A percentile compares a stretch with the other conserved stretches of the same genome.
Conservation (phyloP, 2,797 vertebrate genomes). For the Adrianichthys oophorus region DNA sequence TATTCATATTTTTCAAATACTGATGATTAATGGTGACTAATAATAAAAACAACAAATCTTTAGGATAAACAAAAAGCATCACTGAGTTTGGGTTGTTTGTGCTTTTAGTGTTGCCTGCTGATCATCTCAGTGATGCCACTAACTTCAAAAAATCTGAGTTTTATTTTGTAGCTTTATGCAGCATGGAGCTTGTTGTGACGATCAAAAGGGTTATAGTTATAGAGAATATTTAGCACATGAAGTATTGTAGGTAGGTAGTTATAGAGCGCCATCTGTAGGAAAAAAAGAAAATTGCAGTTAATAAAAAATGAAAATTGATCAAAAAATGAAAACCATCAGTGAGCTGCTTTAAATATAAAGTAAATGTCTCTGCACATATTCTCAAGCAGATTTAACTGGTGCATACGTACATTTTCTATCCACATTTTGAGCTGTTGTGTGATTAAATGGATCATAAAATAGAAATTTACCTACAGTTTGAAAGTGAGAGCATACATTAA, state of each 20-base stretch:
- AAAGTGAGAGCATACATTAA: slow-evolving; percentile 20
- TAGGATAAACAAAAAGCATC: no score
- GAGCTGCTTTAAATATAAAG: no score
- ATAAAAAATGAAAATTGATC: background rate
- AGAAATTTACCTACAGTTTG: slow-evolving; percentile 2
- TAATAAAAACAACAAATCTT: no score
- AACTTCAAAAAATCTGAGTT: no score
- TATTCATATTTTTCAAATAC: slow-evolving; percentile 24
- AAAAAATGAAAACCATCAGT: no score
- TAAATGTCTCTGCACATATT: background rate
- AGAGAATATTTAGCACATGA: no score
- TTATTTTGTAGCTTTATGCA: background rate
- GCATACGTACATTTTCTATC: background rate
- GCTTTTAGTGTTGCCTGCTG: no score
- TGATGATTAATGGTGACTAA: no score
- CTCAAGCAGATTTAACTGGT: background rate
- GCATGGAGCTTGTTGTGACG: background rate
- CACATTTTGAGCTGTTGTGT: background rate
- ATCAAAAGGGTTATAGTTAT: background rate
- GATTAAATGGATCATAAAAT: slow-evolving; percentile 3
- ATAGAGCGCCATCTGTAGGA: slow-evolving; percentile 48
- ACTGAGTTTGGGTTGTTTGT: no score
- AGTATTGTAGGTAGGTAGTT: no score
- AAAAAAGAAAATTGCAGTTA: slow-evolving; percentile 21
- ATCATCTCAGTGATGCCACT: background rate